Evolutionary conservation across 2,888 invertebrate species (phyloP).

Genomic region (Chloroclysta siterata): DNA sequence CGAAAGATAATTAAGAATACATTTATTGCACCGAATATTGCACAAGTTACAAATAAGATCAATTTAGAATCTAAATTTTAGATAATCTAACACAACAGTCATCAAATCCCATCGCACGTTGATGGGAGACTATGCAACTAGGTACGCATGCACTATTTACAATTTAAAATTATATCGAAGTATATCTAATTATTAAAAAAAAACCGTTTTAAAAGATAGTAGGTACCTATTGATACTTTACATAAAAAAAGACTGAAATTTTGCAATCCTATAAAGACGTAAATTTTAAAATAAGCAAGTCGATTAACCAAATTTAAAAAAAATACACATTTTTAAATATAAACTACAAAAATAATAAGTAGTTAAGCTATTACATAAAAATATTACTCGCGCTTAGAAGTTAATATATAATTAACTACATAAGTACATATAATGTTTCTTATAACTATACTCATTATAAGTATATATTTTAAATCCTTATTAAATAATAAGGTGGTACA

Average conservation of each 20-base stretch:
- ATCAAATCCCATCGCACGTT: conserved; percentile 6
- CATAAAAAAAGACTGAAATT: too few relatives aligned
- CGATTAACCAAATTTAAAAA: background rate
- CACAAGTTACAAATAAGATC: conserved; percentile 49
- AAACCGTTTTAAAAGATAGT: too few relatives aligned
- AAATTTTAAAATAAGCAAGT: background rate
- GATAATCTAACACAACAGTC: background rate
- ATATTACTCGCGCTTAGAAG: background rate
- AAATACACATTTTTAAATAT: too few relatives aligned
- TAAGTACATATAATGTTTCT: background rate
- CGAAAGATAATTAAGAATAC: conserved; percentile 22
- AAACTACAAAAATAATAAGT: background rate
- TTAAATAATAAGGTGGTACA: conserved; percentile 82
- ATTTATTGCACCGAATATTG: conserved; percentile 54
- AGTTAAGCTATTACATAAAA: background rate
- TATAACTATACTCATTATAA: conserved; percentile 7
- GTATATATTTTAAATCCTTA: conserved; percentile 56
- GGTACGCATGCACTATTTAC: conserved; percentile 23
- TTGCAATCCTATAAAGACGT: too few relatives aligned
- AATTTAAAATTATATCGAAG: conserved; percentile 1
- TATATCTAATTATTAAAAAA: background rate
- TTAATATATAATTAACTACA: background rate
- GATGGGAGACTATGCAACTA: conserved; percentile 2
- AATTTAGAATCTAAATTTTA: conserved; percentile 13
- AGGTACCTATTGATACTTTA: too few relatives aligned